These are phyloP conservation scores for Macroglossus sobrinus DNA, from an alignment of 2,113 vertebrate genomes.

Conservation along the genomic window DNA sequence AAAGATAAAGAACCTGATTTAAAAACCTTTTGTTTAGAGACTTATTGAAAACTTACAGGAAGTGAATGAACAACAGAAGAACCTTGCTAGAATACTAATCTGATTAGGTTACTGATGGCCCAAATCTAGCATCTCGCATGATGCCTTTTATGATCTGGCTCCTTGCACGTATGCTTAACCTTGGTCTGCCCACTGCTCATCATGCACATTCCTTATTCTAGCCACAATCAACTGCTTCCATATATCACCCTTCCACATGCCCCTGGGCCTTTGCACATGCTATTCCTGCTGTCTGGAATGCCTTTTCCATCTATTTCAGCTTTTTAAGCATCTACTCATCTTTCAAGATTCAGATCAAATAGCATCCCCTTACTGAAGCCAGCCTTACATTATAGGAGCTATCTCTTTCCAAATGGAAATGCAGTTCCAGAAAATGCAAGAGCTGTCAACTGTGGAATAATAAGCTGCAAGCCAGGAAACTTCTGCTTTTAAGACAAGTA, in stretches of 20 bases:
- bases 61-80: background rate
- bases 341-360: background rate
- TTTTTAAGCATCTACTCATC: background rate
- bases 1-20: background rate
- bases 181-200: background rate
- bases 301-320: background rate
- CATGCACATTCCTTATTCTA: fast-evolving
- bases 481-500: background rate
- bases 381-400: background rate
- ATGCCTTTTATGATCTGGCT: background rate
- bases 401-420: background rate
- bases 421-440: background rate
- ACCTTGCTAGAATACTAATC: background rate
- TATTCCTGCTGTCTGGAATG: background rate
- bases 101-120: background rate
- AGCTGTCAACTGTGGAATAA: background rate
- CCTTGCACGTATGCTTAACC: background rate
- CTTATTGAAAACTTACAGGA: background rate
- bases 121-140: background rate
- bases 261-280: background rate
- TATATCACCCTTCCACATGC: fast-evolving
- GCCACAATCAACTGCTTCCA: background rate
- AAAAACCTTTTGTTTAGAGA: background rate
- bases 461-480: background rate
- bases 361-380: background rate